Evolutionary conservation across 2,113 vertebrate species (phyloP).

Genomic region (Tichodroma muraria): DNA sequence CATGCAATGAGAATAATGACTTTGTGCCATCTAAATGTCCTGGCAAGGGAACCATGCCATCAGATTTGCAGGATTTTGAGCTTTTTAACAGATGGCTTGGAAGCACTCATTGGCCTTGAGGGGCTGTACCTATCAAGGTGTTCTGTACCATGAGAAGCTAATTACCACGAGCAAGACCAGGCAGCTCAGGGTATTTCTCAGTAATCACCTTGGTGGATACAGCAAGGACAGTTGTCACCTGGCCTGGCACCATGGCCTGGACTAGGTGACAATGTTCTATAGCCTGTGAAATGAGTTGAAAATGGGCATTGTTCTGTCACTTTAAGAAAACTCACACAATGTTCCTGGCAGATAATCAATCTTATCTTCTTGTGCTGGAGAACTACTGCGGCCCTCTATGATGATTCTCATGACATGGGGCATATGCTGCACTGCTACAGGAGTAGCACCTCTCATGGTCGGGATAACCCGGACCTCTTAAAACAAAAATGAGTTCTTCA

Average conservation of each 20-base stretch:
- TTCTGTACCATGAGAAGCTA: background rate
- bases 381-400: background rate
- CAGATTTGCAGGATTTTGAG: background rate
- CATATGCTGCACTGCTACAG: background rate
- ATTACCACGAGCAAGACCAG: background rate
- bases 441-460: background rate
- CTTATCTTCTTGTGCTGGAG: background rate
- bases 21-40: background rate
- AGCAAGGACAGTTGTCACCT: background rate
- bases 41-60: background rate
- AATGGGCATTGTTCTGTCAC: background rate
- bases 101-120: background rate
- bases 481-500: background rate
- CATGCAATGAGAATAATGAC: background rate
- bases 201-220: background rate
- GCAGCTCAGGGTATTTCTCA: background rate
- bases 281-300: background rate
- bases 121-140: background rate
- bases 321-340: background rate
- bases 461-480: background rate
- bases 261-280: background rate
- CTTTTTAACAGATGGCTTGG: background rate
- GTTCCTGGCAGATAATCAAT: background rate
- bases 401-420: background rate
- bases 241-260: background rate